Percentiles rank a stretch among this genome's conserved stretches.
These are phyloP conservation scores for Aphaenogaster ashmeadi DNA, from an alignment of 1,140 invertebrate species.

Conservation along the genomic window DNA sequence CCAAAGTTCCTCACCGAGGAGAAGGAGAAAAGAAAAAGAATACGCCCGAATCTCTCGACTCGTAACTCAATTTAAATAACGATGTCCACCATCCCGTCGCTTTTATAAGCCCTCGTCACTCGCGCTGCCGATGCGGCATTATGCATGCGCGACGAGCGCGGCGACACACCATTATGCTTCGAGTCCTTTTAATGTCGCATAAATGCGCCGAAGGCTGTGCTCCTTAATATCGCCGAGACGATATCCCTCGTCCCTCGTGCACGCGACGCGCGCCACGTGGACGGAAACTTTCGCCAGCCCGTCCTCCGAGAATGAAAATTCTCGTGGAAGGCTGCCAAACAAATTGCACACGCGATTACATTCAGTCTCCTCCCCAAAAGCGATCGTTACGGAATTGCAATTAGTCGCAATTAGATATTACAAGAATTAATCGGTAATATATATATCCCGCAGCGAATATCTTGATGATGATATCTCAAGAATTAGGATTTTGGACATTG, in stretches of 20 bases:
- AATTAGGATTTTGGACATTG: neutral
- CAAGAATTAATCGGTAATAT: neutral
- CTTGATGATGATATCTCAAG: no score
- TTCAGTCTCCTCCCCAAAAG: neutral
- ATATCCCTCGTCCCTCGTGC: neutral
- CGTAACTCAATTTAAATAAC: conserved; percentile 71
- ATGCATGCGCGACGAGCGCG: conserved; percentile 70
- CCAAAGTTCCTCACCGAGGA: neutral
- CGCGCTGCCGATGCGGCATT: conserved; percentile 63
- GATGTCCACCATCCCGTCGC: conserved; percentile 39
- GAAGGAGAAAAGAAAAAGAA: neutral
- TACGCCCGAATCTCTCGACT: conserved; percentile 4
- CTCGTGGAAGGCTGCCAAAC: conserved; percentile 4
- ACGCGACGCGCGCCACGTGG: conserved; percentile 45
- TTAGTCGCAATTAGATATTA: conserved; percentile 22
- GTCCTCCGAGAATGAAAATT: conserved; percentile 49
- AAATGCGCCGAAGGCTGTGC: conserved; percentile 65
- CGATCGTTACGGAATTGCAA: neutral
- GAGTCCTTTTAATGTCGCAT: conserved; percentile 72
- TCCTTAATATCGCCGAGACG: conserved; percentile 65
- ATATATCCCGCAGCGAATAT: neutral
- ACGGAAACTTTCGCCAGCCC: conserved; percentile 58
- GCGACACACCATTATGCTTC: conserved; percentile 60
- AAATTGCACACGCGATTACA: conserved; percentile 43
- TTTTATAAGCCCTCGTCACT: conserved; percentile 47